Percentiles rank a stretch among this genome's conserved stretches.
phyloP scores from a whole-genome alignment of 2,113 vertebrate species.

The Puntigrus tetrazona region DNA sequence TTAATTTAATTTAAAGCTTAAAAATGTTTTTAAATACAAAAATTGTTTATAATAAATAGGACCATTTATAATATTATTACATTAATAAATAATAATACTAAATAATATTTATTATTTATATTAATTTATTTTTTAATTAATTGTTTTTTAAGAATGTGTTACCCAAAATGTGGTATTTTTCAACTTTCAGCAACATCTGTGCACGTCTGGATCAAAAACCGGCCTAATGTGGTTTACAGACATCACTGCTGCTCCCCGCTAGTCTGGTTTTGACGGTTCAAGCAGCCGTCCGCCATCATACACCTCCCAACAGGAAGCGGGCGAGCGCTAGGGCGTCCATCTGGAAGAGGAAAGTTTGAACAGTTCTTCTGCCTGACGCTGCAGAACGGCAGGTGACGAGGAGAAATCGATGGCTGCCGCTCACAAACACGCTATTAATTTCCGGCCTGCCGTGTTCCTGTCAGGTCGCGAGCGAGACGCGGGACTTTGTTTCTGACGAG shows the following conservation, averaged over 20 bases:
- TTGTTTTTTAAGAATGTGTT: too few relatives aligned
- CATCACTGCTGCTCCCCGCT: not conserved
- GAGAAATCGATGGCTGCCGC: conserved; percentile 57
- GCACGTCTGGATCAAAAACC: not conserved
- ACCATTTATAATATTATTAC: too few relatives aligned
- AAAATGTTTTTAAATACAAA: too few relatives aligned
- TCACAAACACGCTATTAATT: conserved; percentile 55
- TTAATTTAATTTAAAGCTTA: too few relatives aligned
- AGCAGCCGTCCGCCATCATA: not conserved
- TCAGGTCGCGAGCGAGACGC: conserved; percentile 56
- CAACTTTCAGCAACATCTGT: too few relatives aligned
- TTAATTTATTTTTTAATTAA: too few relatives aligned
- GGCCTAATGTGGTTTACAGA: not conserved
- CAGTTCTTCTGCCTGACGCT: conserved; percentile 58
- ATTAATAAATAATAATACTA: too few relatives aligned
- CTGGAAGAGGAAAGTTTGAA: not conserved
- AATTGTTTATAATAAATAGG: too few relatives aligned
- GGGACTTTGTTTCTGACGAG: conserved; percentile 62
- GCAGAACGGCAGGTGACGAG: conserved; percentile 54
- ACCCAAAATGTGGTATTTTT: too few relatives aligned
- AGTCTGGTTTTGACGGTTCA: not conserved
- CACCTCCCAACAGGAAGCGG: not conserved
- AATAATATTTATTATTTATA: too few relatives aligned
- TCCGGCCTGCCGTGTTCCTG: conserved; percentile 59
- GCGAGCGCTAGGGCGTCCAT: not conserved